Evolutionary conservation across 2,888 invertebrate genomes (phyloP).

Genomic region (Scaptomyza parva): DNA sequence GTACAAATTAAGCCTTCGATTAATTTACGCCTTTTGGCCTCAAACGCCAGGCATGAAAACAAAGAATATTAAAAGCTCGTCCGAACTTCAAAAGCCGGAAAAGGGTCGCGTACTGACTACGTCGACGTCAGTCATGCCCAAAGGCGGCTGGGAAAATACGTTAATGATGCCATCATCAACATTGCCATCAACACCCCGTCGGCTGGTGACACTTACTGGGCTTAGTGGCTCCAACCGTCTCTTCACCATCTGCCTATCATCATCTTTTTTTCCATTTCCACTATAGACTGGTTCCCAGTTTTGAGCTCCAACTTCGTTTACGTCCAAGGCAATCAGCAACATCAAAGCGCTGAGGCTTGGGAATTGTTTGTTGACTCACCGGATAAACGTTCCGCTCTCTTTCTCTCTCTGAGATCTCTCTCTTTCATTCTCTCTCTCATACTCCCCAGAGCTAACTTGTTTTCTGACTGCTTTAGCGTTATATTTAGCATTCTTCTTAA

Average conservation of each 20-base stretch:
- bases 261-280: background rate
- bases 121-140: conserved; percentile 53
- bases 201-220: conserved; percentile 76
- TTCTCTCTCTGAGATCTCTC: conserved; percentile 40
- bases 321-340: conserved; percentile 45
- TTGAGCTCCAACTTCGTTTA: conserved; percentile 32
- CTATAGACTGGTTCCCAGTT: conserved; percentile 16
- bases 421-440: conserved; percentile 4
- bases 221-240: conserved; percentile 67
- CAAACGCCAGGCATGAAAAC: conserved; percentile 71
- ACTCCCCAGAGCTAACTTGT: conserved; percentile 35
- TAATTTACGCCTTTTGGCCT: conserved; percentile 83
- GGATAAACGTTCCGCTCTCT: conserved; percentile 71
- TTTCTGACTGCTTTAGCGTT: conserved; percentile 35
- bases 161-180: conserved; percentile 80
- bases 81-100: conserved; percentile 81
- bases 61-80: conserved; percentile 77
- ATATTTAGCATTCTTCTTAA: conserved; percentile 37
- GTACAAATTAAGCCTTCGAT: conserved; percentile 82
- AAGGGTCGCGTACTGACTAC: conserved; percentile 60
- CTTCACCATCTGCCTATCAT: background rate
- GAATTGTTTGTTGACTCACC: conserved; percentile 83
- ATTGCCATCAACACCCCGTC: conserved; percentile 61
- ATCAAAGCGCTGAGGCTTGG: conserved; percentile 83
- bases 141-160: conserved; percentile 71